phyloP scores from a whole-genome alignment of 2,888 invertebrate genomes.

The Branchipolynoe longqiensis region DNA sequence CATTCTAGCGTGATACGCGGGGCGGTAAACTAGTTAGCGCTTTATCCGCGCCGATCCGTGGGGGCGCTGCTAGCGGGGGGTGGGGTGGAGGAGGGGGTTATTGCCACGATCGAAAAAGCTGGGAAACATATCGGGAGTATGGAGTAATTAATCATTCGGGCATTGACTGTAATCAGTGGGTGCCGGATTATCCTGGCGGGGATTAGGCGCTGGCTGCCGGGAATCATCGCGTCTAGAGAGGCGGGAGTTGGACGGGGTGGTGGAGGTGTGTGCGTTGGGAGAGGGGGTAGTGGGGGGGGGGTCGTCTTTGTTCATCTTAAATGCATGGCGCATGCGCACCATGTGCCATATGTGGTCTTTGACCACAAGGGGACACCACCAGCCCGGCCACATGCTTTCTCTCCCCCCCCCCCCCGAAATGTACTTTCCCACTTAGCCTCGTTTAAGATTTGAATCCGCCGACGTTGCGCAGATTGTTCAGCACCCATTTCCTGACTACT shows the following conservation, averaged over 20 bases:
- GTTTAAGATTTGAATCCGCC: no score
- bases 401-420: no score
- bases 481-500: no score
- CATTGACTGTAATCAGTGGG: constrained; percentile 46
- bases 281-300: no score
- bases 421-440: no score
- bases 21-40: constrained; percentile 39
- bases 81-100: not conserved
- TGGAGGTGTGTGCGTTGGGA: no score
- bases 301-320: constrained; percentile 46
- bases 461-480: no score
- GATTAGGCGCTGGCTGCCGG: constrained; percentile 8
- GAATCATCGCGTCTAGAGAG: constrained; percentile 1
- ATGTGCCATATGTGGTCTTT: constrained; percentile 2
- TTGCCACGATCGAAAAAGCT: constrained; percentile 48
- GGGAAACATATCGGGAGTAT: constrained; percentile 39
- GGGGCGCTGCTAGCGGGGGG: not conserved
- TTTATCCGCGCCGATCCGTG: constrained; percentile 14
- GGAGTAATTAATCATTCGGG: constrained; percentile 50
- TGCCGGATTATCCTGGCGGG: constrained; percentile 21
- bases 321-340: constrained; percentile 31
- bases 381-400: no score
- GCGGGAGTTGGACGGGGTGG: no score
- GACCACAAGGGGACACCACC: no score
- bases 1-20: constrained; percentile 25